phyloP scores from a whole-genome alignment of 1,140 invertebrate species.

The Drosophila seguyi region DNA sequence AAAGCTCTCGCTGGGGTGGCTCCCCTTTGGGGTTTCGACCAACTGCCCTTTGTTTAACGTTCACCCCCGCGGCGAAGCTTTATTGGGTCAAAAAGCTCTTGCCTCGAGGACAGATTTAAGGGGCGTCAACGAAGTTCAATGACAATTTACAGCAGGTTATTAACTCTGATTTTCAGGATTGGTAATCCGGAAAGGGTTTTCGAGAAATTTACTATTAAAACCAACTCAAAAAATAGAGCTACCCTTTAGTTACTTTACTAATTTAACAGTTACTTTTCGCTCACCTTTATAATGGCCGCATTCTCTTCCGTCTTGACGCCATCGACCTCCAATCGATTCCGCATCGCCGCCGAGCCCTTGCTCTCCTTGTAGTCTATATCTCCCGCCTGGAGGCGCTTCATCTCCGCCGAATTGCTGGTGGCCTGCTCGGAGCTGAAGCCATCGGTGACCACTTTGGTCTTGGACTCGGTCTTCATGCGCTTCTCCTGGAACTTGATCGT shows the following conservation, averaged over 20 bases:
- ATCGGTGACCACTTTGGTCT: constrained; percentile 92
- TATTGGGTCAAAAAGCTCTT: not conserved
- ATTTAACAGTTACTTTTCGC: constrained; percentile 28
- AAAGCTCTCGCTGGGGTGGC: constrained; percentile 34
- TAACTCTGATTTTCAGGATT: constrained; percentile 28
- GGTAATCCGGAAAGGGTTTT: not conserved
- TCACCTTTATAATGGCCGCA: constrained; percentile 90
- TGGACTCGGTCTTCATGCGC: constrained; percentile 91
- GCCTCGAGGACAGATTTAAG: constrained; percentile 5
- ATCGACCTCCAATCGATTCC: constrained; percentile 90
- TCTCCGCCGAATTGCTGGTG: constrained; percentile 91
- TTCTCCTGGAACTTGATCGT: constrained; percentile 93
- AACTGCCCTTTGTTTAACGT: constrained; percentile 10
- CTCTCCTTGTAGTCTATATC: constrained; percentile 93
- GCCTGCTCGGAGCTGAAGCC: constrained; percentile 92
- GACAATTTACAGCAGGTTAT: constrained; percentile 22
- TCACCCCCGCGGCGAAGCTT: constrained; percentile 22
- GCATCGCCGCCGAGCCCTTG: constrained; percentile 87
- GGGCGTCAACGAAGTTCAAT: constrained; percentile 31
- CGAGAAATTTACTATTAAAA: not conserved
- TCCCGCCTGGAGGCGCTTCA: constrained; percentile 90
- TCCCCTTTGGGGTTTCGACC: not conserved
- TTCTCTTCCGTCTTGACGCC: constrained; percentile 92
- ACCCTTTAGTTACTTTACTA: not conserved
- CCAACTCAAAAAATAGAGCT: too few relatives aligned